Base-by-base conservation (phyloP, 2,888 invertebrate genomes). In the Ectemnius cavifrons region DNA sequence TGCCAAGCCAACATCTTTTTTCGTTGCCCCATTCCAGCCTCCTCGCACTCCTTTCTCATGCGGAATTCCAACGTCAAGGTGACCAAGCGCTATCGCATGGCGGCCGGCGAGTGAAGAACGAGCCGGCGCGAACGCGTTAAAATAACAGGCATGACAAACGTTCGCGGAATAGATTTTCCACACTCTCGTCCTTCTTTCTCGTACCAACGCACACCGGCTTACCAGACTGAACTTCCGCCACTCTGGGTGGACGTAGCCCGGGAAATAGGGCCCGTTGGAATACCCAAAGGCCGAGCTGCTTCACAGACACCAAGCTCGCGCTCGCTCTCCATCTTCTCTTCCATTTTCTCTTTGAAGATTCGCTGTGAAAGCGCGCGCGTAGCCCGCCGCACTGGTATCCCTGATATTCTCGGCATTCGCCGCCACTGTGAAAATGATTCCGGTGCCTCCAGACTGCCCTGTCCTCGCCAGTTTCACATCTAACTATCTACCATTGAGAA, bases 211-310 rank as follows among this genome's bases (percentile, higher is more conserved):
- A 27, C 49, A 45, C 60, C 70, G 68, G 82, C 77, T 86, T 82
- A 85, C 83, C 85, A 85, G 86, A 85, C 86, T 82, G 85, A 82
- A 88, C 86, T 88, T 88, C 86, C 87, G 87, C 78, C 83, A 77
- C 82, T 83, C 77, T 67, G 75, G 67, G 64, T 75, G 67, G 75
- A 79, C 70, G 14, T 16, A 59, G 69, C 37, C 69, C 68, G 78
- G 63, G 76, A 82, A 75, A 79, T 73, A 70, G 65, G 66, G 65
- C 65, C 72, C 78, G 78, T 72, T 72, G 77, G 59, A 73, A 67
- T 72, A 73, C 70, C 52, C 75, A 72, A 68, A 71, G 58, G 70
- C 58, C 71, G 65, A 69, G 76, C 74, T 37, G 37, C 37, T 73
- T 74, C 69, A 63, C 59, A 64, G 71, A 71, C 71, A 78, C 57